Evolutionary conservation across 2,113 vertebrate genomes (phyloP).

Genomic region (Gavia stellata): DNA sequence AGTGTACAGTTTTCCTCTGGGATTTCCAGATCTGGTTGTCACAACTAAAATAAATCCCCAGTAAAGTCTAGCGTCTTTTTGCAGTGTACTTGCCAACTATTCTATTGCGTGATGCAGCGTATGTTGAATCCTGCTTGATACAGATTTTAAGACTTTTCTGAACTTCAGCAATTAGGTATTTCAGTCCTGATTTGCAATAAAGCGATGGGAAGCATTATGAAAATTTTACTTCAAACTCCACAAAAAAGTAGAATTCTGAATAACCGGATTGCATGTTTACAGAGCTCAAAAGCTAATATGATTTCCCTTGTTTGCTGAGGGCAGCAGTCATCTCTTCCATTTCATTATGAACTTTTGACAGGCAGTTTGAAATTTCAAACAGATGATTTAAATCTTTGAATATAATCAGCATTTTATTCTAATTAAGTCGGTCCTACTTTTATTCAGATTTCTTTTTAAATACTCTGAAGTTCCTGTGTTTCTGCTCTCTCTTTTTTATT

Average conservation of each 20-base stretch:
- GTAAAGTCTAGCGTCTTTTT: neutral
- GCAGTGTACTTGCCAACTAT: neutral
- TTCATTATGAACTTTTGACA: neutral
- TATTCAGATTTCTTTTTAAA: neutral
- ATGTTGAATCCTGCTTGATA: neutral
- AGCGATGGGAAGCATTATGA: neutral
- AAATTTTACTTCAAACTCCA: neutral
- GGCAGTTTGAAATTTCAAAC: neutral
- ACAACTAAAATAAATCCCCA: neutral
- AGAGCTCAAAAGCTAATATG: neutral
- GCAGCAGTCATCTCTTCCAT: neutral
- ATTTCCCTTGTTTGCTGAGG: constrained; percentile 5
- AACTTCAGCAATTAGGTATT: neutral
- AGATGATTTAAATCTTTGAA: neutral
- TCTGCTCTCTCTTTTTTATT: neutral
- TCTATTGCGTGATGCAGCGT: neutral
- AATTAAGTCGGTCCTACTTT: neutral
- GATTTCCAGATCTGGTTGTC: neutral
- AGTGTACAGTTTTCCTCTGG: neutral
- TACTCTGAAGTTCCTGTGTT: neutral
- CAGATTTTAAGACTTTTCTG: neutral
- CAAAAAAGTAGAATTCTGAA: neutral
- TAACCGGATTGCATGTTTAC: neutral
- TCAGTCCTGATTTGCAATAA: neutral
- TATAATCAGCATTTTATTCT: neutral